A percentile compares a stretch with the other conserved stretches of the same genome.
phyloP scores from a whole-genome alignment of 2,888 invertebrate species.

The Yponomeuta sedellus region DNA sequence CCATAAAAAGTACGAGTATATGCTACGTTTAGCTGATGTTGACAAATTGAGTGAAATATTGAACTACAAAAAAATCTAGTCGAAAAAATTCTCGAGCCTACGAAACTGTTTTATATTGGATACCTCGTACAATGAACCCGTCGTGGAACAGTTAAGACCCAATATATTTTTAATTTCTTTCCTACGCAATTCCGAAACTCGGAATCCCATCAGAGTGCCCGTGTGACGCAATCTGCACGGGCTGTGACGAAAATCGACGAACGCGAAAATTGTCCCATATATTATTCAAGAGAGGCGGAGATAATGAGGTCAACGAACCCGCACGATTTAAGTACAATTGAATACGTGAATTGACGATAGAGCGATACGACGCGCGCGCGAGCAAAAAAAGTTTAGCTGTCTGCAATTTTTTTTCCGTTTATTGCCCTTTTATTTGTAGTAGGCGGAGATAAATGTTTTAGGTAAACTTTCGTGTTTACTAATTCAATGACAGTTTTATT shows the following conservation, averaged over 20 bases:
- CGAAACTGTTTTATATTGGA: not conserved
- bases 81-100: not conserved
- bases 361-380: not conserved
- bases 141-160: not conserved
- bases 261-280: conserved; percentile 65
- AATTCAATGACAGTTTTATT: not conserved
- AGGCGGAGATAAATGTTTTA: not conserved
- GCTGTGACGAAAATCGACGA: conserved; percentile 40
- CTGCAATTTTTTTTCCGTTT: not conserved
- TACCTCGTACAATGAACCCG: not conserved
- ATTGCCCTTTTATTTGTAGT: not conserved
- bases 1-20: too few species aligned
- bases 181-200: not conserved
- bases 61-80: too few species aligned
- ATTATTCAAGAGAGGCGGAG: conserved; percentile 55
- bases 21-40: too few species aligned
- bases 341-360: conserved; percentile 23
- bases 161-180: not conserved
- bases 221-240: conserved; percentile 33
- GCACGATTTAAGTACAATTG: conserved; percentile 47
- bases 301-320: conserved; percentile 65
- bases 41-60: too few species aligned
- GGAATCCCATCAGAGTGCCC: conserved; percentile 8
- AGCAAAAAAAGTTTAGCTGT: not conserved
- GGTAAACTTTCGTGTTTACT: not conserved